These are phyloP conservation scores for Campylomormyrus numenius DNA, from an alignment of 2,113 vertebrate species.

Conservation along the genomic window DNA sequence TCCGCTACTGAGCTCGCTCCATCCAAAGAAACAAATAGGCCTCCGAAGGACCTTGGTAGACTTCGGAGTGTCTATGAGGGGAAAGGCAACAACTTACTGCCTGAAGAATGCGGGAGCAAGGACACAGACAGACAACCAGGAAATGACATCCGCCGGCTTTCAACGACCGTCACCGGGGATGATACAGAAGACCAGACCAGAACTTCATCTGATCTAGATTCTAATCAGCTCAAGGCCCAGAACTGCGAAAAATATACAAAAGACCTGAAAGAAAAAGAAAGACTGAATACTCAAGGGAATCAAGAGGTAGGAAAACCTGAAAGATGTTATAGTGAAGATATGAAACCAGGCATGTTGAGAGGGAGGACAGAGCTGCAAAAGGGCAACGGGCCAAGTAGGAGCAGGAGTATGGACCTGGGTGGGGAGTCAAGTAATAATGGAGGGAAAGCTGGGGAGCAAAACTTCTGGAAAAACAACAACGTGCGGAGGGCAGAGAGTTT, in stretches of 20 bases:
- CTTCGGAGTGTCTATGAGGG: background rate
- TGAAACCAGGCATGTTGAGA: slow-evolving; percentile 9
- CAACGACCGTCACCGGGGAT: slow-evolving; percentile 15
- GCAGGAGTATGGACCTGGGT: slow-evolving; percentile 53
- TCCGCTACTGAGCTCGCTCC: slow-evolving; percentile 45
- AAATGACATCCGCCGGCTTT: background rate
- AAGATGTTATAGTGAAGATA: slow-evolving; percentile 2
- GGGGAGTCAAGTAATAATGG: slow-evolving; percentile 12
- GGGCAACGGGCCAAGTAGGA: slow-evolving; percentile 35
- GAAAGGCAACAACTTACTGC: background rate
- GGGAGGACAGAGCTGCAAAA: slow-evolving; percentile 40
- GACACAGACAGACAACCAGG: background rate
- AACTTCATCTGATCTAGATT: background rate
- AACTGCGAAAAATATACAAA: slow-evolving; percentile 21
- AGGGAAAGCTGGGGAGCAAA: background rate
- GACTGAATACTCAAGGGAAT: slow-evolving; percentile 25
- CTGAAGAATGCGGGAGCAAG: background rate
- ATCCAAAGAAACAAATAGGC: slow-evolving; percentile 22
- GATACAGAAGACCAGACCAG: slow-evolving; percentile 19
- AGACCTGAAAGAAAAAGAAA: slow-evolving; percentile 6
- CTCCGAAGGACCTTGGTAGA: slow-evolving; percentile 32
- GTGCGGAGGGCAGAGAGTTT: slow-evolving; percentile 22
- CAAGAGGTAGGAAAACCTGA: slow-evolving; percentile 16
- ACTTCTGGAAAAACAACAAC: background rate
- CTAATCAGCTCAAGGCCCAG: slow-evolving; percentile 9